Percentiles rank a stretch among this genome's conserved stretches.
These are phyloP conservation scores for Pocillopora meandrina DNA, from an alignment of 92 coral and sea anemone genomes.

Conservation along the genomic window DNA sequence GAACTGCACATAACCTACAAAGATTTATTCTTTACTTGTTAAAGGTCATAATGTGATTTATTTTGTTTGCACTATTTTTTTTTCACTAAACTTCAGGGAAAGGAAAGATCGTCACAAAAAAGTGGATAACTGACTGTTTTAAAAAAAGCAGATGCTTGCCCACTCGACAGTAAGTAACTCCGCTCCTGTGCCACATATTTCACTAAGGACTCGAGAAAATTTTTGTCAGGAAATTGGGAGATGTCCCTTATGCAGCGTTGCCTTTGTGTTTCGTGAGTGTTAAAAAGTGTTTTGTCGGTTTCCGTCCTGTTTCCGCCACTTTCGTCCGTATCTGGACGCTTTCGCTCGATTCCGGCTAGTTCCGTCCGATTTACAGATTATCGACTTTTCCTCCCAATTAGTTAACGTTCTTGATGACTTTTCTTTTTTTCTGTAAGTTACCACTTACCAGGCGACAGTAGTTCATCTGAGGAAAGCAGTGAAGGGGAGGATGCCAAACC, in stretches of 20 bases:
- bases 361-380: too few relatives aligned
- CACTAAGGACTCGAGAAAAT: neutral
- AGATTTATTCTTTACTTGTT: neutral
- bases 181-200: neutral
- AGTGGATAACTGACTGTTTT: conserved; percentile 89
- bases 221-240: neutral
- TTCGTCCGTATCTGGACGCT: too few relatives aligned
- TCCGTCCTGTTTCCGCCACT: too few relatives aligned
- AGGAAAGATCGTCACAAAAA: conserved; percentile 88
- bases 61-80: neutral
- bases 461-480: conserved; percentile 73
- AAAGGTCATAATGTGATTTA: neutral
- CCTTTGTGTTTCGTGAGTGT: too few relatives aligned
- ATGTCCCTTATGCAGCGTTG: neutral
- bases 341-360: too few relatives aligned
- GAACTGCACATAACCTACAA: neutral
- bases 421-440: conserved; percentile 37
- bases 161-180: conserved; percentile 72
- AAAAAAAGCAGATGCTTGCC: conserved; percentile 73
- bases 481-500: conserved; percentile 45
- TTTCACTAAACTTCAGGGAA: conserved; percentile 56
- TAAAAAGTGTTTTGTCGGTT: too few relatives aligned
- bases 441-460: conserved; percentile 82
- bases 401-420: neutral
- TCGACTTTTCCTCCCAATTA: too few relatives aligned